These are phyloP conservation scores for Macropus fuliginosus DNA, from an alignment of 2,797 vertebrate genomes.

Conservation along the genomic window DNA sequence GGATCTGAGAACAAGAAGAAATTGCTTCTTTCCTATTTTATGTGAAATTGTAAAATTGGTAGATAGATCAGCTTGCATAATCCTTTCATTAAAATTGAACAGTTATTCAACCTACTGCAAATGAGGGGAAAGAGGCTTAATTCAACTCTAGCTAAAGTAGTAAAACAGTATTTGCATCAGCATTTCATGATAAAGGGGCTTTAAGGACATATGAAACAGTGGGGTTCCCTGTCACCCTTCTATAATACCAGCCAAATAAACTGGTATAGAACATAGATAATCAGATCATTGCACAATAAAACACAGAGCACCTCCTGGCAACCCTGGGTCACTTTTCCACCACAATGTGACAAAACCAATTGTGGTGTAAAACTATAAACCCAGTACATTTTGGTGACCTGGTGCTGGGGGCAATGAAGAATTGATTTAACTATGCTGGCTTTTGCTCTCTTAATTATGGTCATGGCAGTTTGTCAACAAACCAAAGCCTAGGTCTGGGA, in stretches of 20 bases:
- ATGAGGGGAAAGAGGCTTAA: conserved; percentile 37
- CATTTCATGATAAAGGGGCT: conserved; percentile 12
- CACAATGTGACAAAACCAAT: not conserved
- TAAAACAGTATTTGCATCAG: conserved; percentile 41
- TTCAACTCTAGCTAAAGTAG: not conserved
- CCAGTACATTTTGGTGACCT: not conserved
- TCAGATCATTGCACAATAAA: not conserved
- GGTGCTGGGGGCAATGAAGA: not conserved
- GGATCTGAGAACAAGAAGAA: conserved; percentile 62
- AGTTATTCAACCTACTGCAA: conserved; percentile 36
- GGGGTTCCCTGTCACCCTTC: not conserved
- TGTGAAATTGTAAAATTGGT: conserved; percentile 21
- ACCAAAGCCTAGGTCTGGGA: not conserved
- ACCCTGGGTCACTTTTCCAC: not conserved
- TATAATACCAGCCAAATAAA: not conserved
- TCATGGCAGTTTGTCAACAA: not conserved
- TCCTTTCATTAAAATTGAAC: conserved; percentile 62
- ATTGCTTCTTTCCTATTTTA: conserved; percentile 55
- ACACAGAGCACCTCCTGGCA: not conserved
- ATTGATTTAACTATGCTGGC: not conserved
- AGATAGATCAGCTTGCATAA: not conserved
- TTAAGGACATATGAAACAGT: not conserved
- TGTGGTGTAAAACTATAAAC: conserved; percentile 7
- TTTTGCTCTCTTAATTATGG: not conserved
- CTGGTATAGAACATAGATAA: not conserved